These are phyloP conservation scores for Hylaeus volcanicus DNA, from an alignment of 1,140 invertebrate species.

Conservation along the genomic window DNA sequence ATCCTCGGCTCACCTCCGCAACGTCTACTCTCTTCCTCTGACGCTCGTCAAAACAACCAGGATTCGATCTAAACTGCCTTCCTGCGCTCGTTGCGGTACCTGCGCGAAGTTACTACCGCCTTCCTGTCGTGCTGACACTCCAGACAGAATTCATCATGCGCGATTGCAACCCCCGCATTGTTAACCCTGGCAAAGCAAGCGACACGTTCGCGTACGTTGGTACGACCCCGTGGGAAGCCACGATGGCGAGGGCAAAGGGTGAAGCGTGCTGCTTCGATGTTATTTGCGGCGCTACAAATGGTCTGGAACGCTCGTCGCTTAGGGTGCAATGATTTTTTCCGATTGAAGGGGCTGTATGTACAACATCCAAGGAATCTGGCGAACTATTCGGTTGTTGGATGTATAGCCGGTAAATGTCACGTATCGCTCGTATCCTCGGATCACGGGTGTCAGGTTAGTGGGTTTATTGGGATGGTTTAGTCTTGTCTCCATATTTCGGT, in stretches of 20 bases:
- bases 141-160: slow-evolving; percentile 62
- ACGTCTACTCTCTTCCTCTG: slow-evolving; percentile 33
- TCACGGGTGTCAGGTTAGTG: neutral
- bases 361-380: no score
- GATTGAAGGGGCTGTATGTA: neutral
- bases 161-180: slow-evolving; percentile 55
- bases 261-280: no score
- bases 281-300: neutral
- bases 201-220: slow-evolving; percentile 6
- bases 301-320: neutral
- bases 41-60: slow-evolving; percentile 60
- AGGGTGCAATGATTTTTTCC: neutral
- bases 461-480: neutral
- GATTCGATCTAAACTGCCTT: slow-evolving; percentile 42
- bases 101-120: slow-evolving; percentile 56
- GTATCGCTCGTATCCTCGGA: neutral
- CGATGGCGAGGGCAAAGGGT: no score
- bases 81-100: slow-evolving; percentile 36
- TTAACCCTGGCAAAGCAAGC: slow-evolving; percentile 46
- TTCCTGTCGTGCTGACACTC: slow-evolving; percentile 57
- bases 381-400: neutral
- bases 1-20: neutral
- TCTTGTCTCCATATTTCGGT: neutral
- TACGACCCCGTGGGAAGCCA: neutral
- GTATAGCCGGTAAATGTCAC: neutral